Percentiles rank a stretch among this genome's conserved stretches.
Evolutionary conservation across 2,888 invertebrate genomes (phyloP).

Genomic region (Eupeodes latifasciatus): DNA sequence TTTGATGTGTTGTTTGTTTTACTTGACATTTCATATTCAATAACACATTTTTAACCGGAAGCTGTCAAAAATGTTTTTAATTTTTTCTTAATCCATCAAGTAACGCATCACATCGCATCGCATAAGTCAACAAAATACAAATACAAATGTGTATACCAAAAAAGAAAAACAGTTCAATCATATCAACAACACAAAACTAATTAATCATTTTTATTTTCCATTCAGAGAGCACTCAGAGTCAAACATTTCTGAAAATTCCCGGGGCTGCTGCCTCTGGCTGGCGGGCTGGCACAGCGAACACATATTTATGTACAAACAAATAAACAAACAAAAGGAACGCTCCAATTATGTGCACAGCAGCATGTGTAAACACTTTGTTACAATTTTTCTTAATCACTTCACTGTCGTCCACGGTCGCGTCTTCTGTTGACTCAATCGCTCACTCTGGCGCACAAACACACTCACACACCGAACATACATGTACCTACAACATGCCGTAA

Average conservation of each 20-base stretch:
- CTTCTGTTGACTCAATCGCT: constrained; percentile 68
- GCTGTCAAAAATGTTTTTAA: constrained; percentile 30
- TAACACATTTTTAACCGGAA: constrained; percentile 54
- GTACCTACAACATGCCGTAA: not conserved
- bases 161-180: constrained; percentile 60
- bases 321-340: constrained; percentile 45
- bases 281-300: constrained; percentile 6
- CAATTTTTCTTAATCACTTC: constrained; percentile 73
- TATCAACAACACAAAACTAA: constrained; percentile 51
- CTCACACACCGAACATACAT: not conserved
- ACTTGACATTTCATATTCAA: constrained; percentile 53
- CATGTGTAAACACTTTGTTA: constrained; percentile 75
- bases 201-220: constrained; percentile 60
- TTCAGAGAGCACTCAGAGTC: constrained; percentile 34
- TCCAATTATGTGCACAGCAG: constrained; percentile 67
- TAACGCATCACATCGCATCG: constrained; percentile 21
- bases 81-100: constrained; percentile 35
- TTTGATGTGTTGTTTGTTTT: not conserved
- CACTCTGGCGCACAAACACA: constrained; percentile 41
- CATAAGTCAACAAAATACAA: constrained; percentile 13
- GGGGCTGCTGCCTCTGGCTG: not conserved
- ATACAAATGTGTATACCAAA: constrained; percentile 2
- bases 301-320: constrained; percentile 33
- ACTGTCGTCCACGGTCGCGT: constrained; percentile 60
- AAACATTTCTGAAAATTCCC: constrained; percentile 48